phyloP scores from a whole-genome alignment of 2,797 vertebrate genomes.

The Corythornis leucogaster region DNA sequence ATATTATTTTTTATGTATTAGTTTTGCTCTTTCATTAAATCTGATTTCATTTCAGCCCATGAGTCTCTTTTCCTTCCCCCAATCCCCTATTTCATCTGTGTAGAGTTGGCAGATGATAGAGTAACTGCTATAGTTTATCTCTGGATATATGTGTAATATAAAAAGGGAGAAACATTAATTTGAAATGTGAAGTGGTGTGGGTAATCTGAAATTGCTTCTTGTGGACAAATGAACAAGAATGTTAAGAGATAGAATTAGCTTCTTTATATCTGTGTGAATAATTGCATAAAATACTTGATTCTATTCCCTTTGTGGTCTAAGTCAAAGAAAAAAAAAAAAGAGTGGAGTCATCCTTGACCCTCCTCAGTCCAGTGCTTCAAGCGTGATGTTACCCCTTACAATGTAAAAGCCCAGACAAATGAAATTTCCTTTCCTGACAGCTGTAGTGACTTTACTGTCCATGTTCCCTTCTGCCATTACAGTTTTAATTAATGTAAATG shows the following conservation, averaged over 20 bases:
- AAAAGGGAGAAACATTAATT: background rate
- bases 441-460: background rate
- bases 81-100: background rate
- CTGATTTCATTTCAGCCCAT: background rate
- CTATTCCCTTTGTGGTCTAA: background rate
- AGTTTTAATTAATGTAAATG: background rate
- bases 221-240: background rate
- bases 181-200: background rate
- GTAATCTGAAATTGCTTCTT: background rate
- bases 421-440: background rate
- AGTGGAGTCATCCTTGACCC: background rate
- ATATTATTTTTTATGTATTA: too few species aligned
- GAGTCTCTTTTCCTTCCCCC: background rate
- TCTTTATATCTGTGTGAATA: background rate
- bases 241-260: background rate
- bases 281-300: background rate
- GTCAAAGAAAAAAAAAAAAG: background rate
- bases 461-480: background rate
- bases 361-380: background rate
- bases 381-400: background rate
- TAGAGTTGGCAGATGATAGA: background rate
- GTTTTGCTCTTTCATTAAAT: background rate
- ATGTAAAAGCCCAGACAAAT: background rate
- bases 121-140: background rate
- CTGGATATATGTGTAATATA: background rate